phyloP scores from a whole-genome alignment of 1,140 invertebrate species.

The Halictus rubicundus region DNA sequence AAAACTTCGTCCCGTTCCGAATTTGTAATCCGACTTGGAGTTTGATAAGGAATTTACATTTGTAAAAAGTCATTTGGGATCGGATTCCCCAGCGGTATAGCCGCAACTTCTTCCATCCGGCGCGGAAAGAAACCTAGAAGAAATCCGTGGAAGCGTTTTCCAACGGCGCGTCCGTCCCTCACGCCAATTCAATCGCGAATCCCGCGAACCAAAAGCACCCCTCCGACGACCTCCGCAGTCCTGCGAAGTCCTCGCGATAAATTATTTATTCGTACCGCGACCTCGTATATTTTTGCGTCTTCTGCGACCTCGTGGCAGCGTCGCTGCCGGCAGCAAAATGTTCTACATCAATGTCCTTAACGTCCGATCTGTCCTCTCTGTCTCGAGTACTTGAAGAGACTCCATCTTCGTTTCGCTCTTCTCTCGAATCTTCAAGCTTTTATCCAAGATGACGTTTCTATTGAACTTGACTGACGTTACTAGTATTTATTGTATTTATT shows the following conservation, averaged over 20 bases:
- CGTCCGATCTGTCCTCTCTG: too few species aligned
- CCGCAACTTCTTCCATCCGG: constrained; percentile 26
- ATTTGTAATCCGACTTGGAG: constrained; percentile 72
- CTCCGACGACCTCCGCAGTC: neutral
- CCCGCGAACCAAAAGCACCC: neutral
- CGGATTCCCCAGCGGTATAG: constrained; percentile 56
- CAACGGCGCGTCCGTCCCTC: neutral
- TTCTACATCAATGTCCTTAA: too few species aligned
- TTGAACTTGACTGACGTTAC: too few species aligned
- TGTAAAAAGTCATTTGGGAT: constrained; percentile 71
- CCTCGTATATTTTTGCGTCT: neutral
- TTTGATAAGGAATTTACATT: constrained; percentile 76
- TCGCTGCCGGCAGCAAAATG: too few species aligned
- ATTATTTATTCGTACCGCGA: constrained; percentile 19
- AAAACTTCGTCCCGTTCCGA: constrained; percentile 70
- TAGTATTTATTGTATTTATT: too few species aligned
- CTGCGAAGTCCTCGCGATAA: neutral
- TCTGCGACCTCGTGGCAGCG: neutral
- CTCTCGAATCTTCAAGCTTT: too few species aligned
- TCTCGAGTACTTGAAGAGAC: too few species aligned
- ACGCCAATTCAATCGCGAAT: constrained; percentile 10
- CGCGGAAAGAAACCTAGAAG: constrained; percentile 4
- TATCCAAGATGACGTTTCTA: too few species aligned
- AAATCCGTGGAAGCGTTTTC: constrained; percentile 17
- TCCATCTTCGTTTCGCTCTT: neutral